Evolutionary conservation across 2,797 vertebrate genomes (phyloP).

Genomic region (Periophthalmus magnuspinnatus): DNA sequence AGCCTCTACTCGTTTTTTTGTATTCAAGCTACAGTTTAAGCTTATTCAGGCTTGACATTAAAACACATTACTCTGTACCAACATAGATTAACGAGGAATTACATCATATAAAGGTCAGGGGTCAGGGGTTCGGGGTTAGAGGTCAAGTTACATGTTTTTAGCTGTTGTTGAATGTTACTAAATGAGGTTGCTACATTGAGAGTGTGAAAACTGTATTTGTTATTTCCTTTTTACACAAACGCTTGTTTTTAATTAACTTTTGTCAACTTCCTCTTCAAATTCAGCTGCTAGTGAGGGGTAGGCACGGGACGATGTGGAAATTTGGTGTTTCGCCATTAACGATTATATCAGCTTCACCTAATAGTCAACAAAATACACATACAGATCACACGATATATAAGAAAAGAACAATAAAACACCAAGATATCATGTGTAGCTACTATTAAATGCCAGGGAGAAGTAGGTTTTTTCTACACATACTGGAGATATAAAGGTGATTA

Average conservation of each 20-base stretch:
- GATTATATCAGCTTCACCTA: too few species aligned
- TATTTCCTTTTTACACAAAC: neutral
- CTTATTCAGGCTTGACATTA: neutral
- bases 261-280: neutral
- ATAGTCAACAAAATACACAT: too few species aligned
- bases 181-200: neutral
- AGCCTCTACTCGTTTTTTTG: neutral
- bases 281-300: neutral
- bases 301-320: too few species aligned
- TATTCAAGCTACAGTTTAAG: neutral
- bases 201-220: neutral
- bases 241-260: neutral
- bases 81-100: neutral
- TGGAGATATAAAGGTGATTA: too few species aligned
- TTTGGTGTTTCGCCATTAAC: too few species aligned
- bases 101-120: too few species aligned
- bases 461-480: too few species aligned
- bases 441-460: too few species aligned
- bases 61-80: neutral
- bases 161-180: neutral
- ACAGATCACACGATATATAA: too few species aligned
- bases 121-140: neutral
- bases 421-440: too few species aligned
- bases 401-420: too few species aligned
- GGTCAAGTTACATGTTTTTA: neutral